A percentile compares a stretch with the other conserved stretches of the same genome.
These are phyloP conservation scores for Craterocephalus amniculus DNA, from an alignment of 2,797 vertebrate genomes.

Conservation along the genomic window DNA sequence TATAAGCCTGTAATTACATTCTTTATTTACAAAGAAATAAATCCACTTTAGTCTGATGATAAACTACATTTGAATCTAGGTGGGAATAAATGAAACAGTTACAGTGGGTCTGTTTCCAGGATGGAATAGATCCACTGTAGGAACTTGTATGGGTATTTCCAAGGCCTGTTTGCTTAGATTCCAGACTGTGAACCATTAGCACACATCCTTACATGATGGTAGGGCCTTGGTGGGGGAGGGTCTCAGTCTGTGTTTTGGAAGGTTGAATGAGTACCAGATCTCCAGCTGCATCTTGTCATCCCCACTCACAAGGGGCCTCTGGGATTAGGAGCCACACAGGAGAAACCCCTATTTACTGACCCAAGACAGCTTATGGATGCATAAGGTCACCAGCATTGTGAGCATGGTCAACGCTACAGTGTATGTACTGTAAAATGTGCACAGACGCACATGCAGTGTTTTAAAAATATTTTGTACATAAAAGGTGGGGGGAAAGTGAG, in stretches of 20 bases:
- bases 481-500: constrained; percentile 1
- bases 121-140: constrained; percentile 10
- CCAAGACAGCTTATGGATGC: constrained; percentile 20
- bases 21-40: constrained; percentile 16
- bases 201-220: constrained; percentile 25
- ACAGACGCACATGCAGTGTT: background rate
- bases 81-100: background rate
- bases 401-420: background rate
- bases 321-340: constrained; percentile 43
- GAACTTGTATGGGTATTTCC: constrained; percentile 30
- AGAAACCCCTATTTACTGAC: constrained; percentile 32
- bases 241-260: constrained; percentile 43
- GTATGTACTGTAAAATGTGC: background rate
- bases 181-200: constrained; percentile 43
- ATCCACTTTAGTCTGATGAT: background rate
- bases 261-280: constrained; percentile 53
- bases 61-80: constrained; percentile 9
- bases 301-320: constrained; percentile 42
- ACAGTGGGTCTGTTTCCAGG: constrained; percentile 5
- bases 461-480: background rate
- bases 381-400: constrained; percentile 15
- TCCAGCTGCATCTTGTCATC: constrained; percentile 60
- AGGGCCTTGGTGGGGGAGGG: constrained; percentile 28
- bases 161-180: constrained; percentile 49
- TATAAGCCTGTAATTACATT: background rate